These are phyloP conservation scores for Meteorus colon DNA, from an alignment of 2,888 invertebrate genomes.

Conservation along the genomic window DNA sequence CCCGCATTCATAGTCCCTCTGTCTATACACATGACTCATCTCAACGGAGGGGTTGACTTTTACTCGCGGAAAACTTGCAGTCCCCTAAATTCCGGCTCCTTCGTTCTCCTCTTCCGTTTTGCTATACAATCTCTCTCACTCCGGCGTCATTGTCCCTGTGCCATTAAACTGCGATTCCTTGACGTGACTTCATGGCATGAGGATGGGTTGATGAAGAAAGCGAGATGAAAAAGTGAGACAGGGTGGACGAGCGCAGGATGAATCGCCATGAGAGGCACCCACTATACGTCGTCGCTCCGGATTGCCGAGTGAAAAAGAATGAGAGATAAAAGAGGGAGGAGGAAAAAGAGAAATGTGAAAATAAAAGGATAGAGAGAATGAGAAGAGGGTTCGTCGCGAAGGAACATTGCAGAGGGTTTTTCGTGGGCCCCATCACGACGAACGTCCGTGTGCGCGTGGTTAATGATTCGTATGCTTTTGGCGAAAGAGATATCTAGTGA, in stretches of 20 bases:
- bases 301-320: slow-evolving; percentile 19
- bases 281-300: slow-evolving; percentile 26
- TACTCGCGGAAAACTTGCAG: slow-evolving; percentile 38
- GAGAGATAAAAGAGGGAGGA: slow-evolving; percentile 22
- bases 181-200: slow-evolving; percentile 25
- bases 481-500: slow-evolving; percentile 36
- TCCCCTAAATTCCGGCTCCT: slow-evolving; percentile 46
- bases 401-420: slow-evolving; percentile 15
- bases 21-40: slow-evolving; percentile 33
- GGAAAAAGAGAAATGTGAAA: background rate
- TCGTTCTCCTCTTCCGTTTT: slow-evolving; percentile 13
- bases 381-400: background rate
- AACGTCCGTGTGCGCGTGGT: slow-evolving; percentile 12
- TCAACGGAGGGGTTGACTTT: slow-evolving; percentile 31
- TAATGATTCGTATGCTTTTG: slow-evolving; percentile 32
- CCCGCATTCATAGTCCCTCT: background rate
- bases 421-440: background rate
- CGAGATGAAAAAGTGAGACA: background rate
- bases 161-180: slow-evolving; percentile 40
- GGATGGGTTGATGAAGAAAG: background rate
- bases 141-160: slow-evolving; percentile 37
- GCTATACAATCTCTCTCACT: slow-evolving; percentile 25
- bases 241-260: slow-evolving; percentile 20
- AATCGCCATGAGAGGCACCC: slow-evolving; percentile 26
- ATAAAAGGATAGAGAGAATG: background rate